Conservation (phyloP, 2,888 invertebrate species). For the Ochlodes sylvanus region DNA sequence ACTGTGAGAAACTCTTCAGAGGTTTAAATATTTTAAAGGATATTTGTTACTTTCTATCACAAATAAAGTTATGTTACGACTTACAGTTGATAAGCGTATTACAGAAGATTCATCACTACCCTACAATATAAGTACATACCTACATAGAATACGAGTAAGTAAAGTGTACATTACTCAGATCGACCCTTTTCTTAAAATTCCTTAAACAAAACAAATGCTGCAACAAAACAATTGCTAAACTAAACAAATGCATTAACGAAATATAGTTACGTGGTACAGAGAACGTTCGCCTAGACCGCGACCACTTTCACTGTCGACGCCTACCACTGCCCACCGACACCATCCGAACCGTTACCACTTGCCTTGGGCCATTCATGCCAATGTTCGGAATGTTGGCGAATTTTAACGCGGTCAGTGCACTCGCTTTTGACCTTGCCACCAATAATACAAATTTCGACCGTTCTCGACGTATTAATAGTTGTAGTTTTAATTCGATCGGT, state of each 20-base stretch:
- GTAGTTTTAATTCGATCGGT: background rate
- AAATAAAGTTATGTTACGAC: too few relatives aligned
- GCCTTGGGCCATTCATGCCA: conserved; percentile 34
- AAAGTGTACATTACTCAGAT: background rate
- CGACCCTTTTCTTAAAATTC: background rate
- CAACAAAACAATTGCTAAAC: background rate
- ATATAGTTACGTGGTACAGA: conserved; percentile 40
- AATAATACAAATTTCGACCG: conserved; percentile 7
- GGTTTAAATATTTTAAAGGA: too few relatives aligned
- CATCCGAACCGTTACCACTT: conserved; percentile 41
- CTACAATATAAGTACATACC: too few relatives aligned
- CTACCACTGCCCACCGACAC: conserved; percentile 57
- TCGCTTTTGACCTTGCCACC: conserved; percentile 30
- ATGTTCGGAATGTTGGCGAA: conserved; percentile 34
- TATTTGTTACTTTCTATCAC: too few relatives aligned
- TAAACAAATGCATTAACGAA: conserved; percentile 18
- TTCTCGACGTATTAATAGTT: conserved; percentile 23
- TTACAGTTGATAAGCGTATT: too few relatives aligned
- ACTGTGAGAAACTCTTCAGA: too few relatives aligned
- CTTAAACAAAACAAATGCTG: background rate
- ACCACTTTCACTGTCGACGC: conserved; percentile 74
- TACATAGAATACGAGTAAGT: too few relatives aligned
- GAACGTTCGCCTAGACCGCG: conserved; percentile 61
- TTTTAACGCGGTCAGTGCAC: conserved; percentile 27
- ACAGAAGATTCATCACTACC: too few relatives aligned